Evolutionary conservation across 2,888 invertebrate genomes (phyloP).

Genomic region (Meiosimyza platycephala): DNA sequence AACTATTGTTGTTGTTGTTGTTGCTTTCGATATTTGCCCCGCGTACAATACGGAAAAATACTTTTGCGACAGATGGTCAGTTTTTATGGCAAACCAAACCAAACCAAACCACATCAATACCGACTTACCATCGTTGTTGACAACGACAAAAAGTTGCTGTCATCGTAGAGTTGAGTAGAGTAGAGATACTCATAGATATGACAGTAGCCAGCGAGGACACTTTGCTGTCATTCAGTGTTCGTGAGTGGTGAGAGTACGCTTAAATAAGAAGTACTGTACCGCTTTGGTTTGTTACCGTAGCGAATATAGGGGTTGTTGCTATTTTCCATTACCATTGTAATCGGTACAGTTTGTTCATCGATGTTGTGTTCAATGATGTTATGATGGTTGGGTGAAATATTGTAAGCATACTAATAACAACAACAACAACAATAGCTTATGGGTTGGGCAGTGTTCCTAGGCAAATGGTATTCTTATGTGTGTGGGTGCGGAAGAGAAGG

Average conservation of each 20-base stretch:
- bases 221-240: too few species aligned
- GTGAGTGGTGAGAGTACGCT: too few species aligned
- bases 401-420: constrained; percentile 31
- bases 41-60: constrained; percentile 1
- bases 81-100: not conserved
- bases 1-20: too few species aligned
- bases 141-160: constrained; percentile 33
- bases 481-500: not conserved
- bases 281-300: not conserved
- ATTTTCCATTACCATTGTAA: constrained; percentile 9
- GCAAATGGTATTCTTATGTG: not conserved
- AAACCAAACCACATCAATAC: constrained; percentile 7
- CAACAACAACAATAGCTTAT: not conserved
- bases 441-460: not conserved
- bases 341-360: constrained; percentile 30
- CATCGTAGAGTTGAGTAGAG: constrained; percentile 9
- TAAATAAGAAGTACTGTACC: constrained; percentile 4
- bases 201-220: constrained; percentile 16
- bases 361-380: constrained; percentile 25
- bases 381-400: constrained; percentile 31
- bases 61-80: constrained; percentile 28
- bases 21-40: too few species aligned
- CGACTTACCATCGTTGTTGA: constrained; percentile 6
- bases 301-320: not conserved
- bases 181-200: not conserved